phyloP scores from a whole-genome alignment of 2,113 vertebrate species.

The Sardina pilchardus region DNA sequence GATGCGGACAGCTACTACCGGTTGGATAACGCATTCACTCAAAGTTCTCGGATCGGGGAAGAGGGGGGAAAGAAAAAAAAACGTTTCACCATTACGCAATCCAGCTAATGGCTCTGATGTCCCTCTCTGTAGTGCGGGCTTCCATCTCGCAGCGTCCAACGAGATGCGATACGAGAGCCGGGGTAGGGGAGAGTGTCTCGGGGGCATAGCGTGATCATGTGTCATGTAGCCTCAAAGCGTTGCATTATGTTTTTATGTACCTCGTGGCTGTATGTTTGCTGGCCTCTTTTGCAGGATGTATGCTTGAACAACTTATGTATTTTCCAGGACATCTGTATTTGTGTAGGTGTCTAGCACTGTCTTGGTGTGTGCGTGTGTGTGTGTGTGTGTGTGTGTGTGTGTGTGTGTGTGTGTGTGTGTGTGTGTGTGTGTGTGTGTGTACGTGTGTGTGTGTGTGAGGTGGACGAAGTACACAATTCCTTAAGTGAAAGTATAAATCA shows the following conservation, averaged over 20 bases:
- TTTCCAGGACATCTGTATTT: not conserved
- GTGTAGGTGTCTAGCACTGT: not conserved
- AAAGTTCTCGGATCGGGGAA: not conserved
- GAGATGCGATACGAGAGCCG: not conserved
- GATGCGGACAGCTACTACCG: not conserved
- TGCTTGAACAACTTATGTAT: no score
- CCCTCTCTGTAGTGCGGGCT: not conserved
- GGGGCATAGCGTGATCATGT: not conserved
- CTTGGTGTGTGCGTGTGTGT: not conserved
- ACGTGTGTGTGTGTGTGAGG: no score
- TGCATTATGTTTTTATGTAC: not conserved
- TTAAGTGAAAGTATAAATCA: no score
- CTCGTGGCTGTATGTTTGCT: not conserved
- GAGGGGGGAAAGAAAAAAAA: not conserved
- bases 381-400: not conserved
- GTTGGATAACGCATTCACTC: not conserved
- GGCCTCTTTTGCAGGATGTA: not conserved
- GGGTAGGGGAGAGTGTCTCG: not conserved
- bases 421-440: not conserved
- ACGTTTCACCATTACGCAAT: not conserved
- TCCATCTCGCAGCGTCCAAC: not conserved
- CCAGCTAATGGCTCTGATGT: not conserved
- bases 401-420: not conserved
- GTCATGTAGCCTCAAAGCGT: not conserved
- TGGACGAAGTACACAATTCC: no score